Percentiles rank a stretch among this genome's conserved stretches.
Conservation (phyloP, 2,888 invertebrate genomes). For the Hoplodrina blanda region DNA sequence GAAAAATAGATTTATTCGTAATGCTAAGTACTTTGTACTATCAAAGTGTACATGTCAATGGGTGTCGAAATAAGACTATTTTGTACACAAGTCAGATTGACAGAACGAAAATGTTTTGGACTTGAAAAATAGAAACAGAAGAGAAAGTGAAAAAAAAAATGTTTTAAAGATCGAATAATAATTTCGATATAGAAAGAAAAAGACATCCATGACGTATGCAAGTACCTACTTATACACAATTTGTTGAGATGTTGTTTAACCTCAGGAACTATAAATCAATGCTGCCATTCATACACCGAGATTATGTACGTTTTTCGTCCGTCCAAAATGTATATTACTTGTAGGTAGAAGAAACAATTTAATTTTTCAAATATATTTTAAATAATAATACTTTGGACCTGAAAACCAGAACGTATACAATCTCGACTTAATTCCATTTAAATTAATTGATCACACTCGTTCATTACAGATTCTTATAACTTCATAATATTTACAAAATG, state of each 20-base stretch:
- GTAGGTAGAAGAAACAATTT: conserved; percentile 2
- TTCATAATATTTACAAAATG: conserved; percentile 80
- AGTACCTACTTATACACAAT: not conserved
- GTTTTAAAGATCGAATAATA: not conserved
- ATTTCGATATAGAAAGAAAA: not conserved
- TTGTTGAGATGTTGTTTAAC: conserved; percentile 3
- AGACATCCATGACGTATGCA: conserved; percentile 18
- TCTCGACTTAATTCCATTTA: conserved; percentile 50
- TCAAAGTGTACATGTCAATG: conserved; percentile 51
- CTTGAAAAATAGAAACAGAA: not conserved
- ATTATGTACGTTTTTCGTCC: conserved; percentile 28
- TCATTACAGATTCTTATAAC: conserved; percentile 70
- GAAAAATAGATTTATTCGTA: conserved; percentile 58
- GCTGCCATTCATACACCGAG: conserved; percentile 38
- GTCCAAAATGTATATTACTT: conserved; percentile 1
- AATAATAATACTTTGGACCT: conserved; percentile 38
- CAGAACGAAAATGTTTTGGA: conserved; percentile 6
- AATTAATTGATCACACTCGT: conserved; percentile 68
- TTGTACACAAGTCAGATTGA: conserved; percentile 15
- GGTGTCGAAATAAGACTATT: conserved; percentile 20
- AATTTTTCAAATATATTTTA: conserved; percentile 31
- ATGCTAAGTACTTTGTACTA: conserved; percentile 58
- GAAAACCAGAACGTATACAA: conserved; percentile 44
- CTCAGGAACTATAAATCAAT: conserved; percentile 42
- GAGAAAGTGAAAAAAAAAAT: not conserved